A percentile compares a stretch with the other conserved stretches of the same genome.
These are phyloP conservation scores for Pseudolaguvia tuberculata DNA, from an alignment of 2,113 vertebrate species.

Conservation along the genomic window DNA sequence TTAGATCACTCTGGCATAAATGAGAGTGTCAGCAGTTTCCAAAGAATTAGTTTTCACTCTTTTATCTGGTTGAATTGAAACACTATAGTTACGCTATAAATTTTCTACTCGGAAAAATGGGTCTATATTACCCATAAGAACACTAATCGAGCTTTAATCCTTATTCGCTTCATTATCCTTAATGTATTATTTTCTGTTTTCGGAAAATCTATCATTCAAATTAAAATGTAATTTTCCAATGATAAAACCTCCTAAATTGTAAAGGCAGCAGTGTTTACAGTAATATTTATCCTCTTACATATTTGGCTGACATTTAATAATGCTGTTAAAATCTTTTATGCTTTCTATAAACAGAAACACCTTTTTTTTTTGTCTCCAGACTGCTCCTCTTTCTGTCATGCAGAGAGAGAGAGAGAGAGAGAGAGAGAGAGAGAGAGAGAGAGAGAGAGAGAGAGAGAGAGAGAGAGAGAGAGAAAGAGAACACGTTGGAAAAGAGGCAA, in stretches of 20 bases:
- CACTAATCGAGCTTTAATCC: neutral
- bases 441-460: neutral
- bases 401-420: neutral
- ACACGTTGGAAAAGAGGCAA: neutral
- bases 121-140: neutral
- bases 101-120: neutral
- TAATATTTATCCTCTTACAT: neutral
- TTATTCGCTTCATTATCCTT: too few relatives aligned
- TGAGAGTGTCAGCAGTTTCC: neutral
- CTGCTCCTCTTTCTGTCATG: constrained; percentile 5
- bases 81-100: neutral
- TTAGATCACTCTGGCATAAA: neutral
- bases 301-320: constrained; percentile 33
- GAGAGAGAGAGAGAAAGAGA: neutral
- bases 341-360: constrained; percentile 19
- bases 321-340: constrained; percentile 25
- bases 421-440: neutral
- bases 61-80: neutral
- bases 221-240: neutral
- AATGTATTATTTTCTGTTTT: neutral
- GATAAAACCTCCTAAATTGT: neutral
- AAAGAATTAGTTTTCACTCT: neutral
- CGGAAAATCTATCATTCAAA: too few relatives aligned
- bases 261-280: constrained; percentile 15
- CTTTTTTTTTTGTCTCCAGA: constrained; percentile 39